A percentile compares a stretch with the other conserved stretches of the same genome.
Conservation (phyloP, 2,797 vertebrate species). For the Pachyuromys duprasi region DNA sequence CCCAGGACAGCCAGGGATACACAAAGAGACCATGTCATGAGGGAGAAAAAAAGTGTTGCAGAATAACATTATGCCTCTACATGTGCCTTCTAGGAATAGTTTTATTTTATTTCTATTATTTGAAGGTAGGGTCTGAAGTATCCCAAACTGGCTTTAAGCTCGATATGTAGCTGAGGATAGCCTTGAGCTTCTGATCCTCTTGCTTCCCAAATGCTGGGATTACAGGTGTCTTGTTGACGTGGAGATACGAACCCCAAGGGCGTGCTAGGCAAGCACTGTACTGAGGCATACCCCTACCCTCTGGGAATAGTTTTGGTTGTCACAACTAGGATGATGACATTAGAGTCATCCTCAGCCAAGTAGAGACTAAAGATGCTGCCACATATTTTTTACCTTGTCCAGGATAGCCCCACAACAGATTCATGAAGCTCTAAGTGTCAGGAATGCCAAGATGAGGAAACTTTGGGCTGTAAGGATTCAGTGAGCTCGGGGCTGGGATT, state of each 20-base stretch:
- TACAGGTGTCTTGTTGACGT: not conserved
- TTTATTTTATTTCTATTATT: not conserved
- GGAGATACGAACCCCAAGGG: too few relatives aligned
- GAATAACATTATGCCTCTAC: too few relatives aligned
- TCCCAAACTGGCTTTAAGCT: not conserved
- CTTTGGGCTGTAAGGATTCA: not conserved
- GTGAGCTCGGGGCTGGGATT: not conserved
- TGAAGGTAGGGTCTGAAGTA: not conserved
- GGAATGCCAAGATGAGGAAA: not conserved
- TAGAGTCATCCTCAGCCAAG: too few relatives aligned
- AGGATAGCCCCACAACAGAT: not conserved
- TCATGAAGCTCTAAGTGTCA: rapidly evolving
- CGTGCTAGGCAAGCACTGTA: not conserved
- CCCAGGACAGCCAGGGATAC: too few relatives aligned
- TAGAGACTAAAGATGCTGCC: not conserved
- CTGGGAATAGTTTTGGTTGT: not conserved
- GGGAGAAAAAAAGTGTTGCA: too few relatives aligned
- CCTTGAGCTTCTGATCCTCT: not conserved
- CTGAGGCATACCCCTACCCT: not conserved
- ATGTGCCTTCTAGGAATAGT: not conserved
- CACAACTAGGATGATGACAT: not conserved
- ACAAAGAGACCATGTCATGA: too few relatives aligned
- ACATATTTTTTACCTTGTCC: too few relatives aligned
- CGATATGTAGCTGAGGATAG: not conserved
- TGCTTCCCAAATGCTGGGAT: not conserved